A percentile compares a stretch with the other conserved stretches of the same genome.
Conservation (phyloP, 2,888 invertebrate species). For the Synanthedon vespiformis region DNA sequence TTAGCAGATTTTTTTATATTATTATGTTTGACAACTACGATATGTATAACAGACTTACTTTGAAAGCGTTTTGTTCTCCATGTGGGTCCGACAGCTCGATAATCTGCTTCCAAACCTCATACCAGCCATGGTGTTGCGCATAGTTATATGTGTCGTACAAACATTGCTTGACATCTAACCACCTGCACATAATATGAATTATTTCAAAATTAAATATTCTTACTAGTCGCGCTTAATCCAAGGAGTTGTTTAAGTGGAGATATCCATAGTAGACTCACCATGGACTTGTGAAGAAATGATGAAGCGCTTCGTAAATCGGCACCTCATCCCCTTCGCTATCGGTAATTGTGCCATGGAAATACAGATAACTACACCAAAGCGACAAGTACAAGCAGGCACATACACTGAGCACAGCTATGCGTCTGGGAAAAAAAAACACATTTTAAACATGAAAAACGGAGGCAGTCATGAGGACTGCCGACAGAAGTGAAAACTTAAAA, state of each 20-base stretch:
- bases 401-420: conserved; percentile 70
- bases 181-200: conserved; percentile 43
- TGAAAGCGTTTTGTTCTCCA: conserved; percentile 90
- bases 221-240: no score
- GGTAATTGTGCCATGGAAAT: conserved; percentile 88
- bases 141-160: conserved; percentile 81
- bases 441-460: no score
- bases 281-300: conserved; percentile 90
- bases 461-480: no score
- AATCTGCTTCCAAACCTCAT: conserved; percentile 87
- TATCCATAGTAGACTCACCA: conserved; percentile 53
- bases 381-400: conserved; percentile 78
- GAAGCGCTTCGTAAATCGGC: conserved; percentile 87
- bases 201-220: no score
- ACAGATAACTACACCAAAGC: conserved; percentile 83
- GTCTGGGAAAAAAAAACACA: conserved; percentile 40
- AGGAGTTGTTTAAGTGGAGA: no score
- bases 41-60: conserved; percentile 54
- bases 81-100: conserved; percentile 89
- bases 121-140: conserved; percentile 88
- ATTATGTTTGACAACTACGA: no score
- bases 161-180: conserved; percentile 83
- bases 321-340: conserved; percentile 89
- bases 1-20: no score
- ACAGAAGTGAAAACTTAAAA: no score